Conservation (phyloP, 1,140 invertebrate species). For the Lasioglossum baleicum region DNA sequence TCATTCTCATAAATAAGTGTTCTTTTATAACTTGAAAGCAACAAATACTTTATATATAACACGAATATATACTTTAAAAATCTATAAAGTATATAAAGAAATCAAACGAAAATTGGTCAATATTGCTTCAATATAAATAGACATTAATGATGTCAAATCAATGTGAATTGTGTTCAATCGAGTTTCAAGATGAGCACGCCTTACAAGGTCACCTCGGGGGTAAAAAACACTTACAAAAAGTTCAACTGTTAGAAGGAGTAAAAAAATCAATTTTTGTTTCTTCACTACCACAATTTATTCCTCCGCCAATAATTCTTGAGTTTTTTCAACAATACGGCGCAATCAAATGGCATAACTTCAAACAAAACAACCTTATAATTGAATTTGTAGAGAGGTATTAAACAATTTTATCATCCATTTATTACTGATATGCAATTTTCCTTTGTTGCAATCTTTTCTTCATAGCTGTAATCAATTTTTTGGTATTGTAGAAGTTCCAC, state of each 20-base stretch:
- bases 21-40: neutral
- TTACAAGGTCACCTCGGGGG: slow-evolving; percentile 70
- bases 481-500: slow-evolving; percentile 59
- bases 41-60: neutral
- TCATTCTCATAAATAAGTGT: neutral
- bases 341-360: slow-evolving; percentile 65
- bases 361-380: slow-evolving; percentile 60
- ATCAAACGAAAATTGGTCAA: neutral
- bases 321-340: slow-evolving; percentile 75
- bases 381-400: slow-evolving; percentile 70
- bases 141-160: slow-evolving; percentile 48
- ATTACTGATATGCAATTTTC: neutral
- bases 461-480: slow-evolving; percentile 25
- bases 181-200: slow-evolving; percentile 65
- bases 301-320: slow-evolving; percentile 53
- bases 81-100: neutral
- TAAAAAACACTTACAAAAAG: slow-evolving; percentile 71
- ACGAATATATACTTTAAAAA: too few relatives aligned
- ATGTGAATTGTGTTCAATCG: slow-evolving; percentile 72
- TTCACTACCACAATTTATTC: slow-evolving; percentile 64
- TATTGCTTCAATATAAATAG: neutral
- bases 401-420: neutral
- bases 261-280: slow-evolving; percentile 75
- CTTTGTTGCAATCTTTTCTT: neutral
- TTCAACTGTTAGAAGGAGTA: slow-evolving; percentile 42